phyloP scores from a whole-genome alignment of 2,797 vertebrate genomes.

The Eurystomus glaucurus region DNA sequence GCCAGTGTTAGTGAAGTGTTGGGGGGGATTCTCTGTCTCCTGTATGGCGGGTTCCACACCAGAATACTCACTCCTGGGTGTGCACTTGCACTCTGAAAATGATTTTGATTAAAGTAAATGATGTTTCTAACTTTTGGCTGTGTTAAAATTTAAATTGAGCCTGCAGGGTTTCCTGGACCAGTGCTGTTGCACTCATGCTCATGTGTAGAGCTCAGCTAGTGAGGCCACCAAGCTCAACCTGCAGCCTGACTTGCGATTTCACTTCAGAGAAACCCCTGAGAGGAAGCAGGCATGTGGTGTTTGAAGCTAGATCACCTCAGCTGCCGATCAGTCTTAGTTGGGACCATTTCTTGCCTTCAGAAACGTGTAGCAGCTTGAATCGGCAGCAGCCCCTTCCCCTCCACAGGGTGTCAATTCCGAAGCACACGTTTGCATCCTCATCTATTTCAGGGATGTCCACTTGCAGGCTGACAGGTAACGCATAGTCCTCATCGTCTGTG shows the following conservation, averaged over 20 bases:
- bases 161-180: neutral
- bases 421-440: rapidly evolving
- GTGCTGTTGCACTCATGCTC: neutral
- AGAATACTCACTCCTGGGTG: neutral
- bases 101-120: neutral
- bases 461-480: neutral
- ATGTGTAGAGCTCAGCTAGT: rapidly evolving
- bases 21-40: neutral
- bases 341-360: neutral
- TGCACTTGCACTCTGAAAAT: neutral
- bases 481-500: neutral
- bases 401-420: neutral
- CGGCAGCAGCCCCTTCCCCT: neutral
- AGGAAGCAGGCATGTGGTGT: neutral
- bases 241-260: neutral
- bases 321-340: rapidly evolving
- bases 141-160: neutral
- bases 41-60: neutral
- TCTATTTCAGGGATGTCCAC: neutral
- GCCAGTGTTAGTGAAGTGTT: neutral
- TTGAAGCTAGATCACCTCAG: neutral
- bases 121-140: neutral
- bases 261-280: neutral
- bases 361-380: neutral
- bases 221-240: neutral